phyloP scores from a whole-genome alignment of 92 coral and sea anemone species.

The Phenganax stokvisi region DNA sequence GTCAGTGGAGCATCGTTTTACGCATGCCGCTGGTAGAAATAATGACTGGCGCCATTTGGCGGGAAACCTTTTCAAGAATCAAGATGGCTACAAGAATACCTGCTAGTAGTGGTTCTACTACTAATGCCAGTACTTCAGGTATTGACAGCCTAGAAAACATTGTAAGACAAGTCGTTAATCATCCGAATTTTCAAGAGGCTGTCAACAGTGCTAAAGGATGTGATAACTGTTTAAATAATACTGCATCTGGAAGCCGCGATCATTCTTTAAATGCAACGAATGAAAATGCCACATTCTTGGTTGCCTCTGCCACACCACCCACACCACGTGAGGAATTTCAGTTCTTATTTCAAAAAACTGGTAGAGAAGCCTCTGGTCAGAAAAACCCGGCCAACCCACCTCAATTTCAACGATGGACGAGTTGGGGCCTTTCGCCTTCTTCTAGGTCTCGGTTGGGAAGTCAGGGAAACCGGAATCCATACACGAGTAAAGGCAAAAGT shows the following conservation, averaged over 20 bases:
- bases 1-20: too few relatives aligned
- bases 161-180: conserved; percentile 20
- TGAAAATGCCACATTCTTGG: not conserved
- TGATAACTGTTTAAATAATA: not conserved
- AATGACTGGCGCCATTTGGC: too few relatives aligned
- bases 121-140: not conserved
- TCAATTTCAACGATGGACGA: conserved; percentile 33
- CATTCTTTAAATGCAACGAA: not conserved
- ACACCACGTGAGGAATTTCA: conserved; percentile 31
- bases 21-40: too few relatives aligned
- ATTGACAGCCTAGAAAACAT: conserved; percentile 1
- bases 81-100: not conserved
- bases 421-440: conserved; percentile 6
- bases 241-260: not conserved
- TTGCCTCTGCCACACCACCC: not conserved
- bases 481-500: not conserved
- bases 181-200: conserved; percentile 28
- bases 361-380: not conserved
- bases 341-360: conserved; percentile 13
- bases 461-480: not conserved
- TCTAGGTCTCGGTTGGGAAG: not conserved
- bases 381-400: conserved; percentile 15
- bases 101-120: too few relatives aligned
- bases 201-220: not conserved
- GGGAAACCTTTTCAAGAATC: not conserved